phyloP scores from a whole-genome alignment of 2,888 invertebrate species.

The Fabriciana adippe region DNA sequence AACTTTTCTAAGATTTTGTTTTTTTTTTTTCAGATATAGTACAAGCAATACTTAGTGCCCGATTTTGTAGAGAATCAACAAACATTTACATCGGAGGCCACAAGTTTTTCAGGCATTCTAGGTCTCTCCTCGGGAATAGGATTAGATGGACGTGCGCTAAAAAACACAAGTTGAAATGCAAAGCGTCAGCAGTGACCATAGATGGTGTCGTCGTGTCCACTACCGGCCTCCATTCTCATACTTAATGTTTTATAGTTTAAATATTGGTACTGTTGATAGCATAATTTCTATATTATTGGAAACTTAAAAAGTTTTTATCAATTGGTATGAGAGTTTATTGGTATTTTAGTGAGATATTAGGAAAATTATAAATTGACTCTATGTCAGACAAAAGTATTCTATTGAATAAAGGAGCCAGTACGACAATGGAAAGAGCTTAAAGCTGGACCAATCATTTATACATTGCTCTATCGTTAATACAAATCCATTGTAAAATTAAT shows the following conservation, averaged over 20 bases:
- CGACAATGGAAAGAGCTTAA: slow-evolving; percentile 8
- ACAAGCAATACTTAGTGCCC: slow-evolving; percentile 59
- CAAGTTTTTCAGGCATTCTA: slow-evolving; percentile 72
- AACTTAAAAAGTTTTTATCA: slow-evolving; percentile 1
- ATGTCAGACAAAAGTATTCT: neutral
- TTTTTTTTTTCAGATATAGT: slow-evolving; percentile 52
- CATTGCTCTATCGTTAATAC: neutral
- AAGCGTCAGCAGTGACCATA: slow-evolving; percentile 69
- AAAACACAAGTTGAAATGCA: slow-evolving; percentile 72
- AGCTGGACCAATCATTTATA: slow-evolving; percentile 3
- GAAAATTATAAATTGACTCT: slow-evolving; percentile 19
- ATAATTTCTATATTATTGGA: slow-evolving; percentile 8
- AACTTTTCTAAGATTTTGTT: neutral
- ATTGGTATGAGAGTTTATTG: slow-evolving; percentile 17
- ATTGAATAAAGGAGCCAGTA: neutral
- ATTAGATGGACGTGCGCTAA: slow-evolving; percentile 74
- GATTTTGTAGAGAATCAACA: slow-evolving; percentile 59
- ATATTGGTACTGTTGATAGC: slow-evolving; percentile 12
- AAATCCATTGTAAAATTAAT: neutral
- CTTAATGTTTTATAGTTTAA: slow-evolving; percentile 8
- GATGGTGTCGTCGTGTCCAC: slow-evolving; percentile 67
- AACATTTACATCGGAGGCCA: slow-evolving; percentile 69
- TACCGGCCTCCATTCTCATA: slow-evolving; percentile 63
- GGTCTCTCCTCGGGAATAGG: slow-evolving; percentile 67
- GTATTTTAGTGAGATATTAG: slow-evolving; percentile 10